Conservation (phyloP, 2,888 invertebrate species). For the Euphydryas editha region DNA sequence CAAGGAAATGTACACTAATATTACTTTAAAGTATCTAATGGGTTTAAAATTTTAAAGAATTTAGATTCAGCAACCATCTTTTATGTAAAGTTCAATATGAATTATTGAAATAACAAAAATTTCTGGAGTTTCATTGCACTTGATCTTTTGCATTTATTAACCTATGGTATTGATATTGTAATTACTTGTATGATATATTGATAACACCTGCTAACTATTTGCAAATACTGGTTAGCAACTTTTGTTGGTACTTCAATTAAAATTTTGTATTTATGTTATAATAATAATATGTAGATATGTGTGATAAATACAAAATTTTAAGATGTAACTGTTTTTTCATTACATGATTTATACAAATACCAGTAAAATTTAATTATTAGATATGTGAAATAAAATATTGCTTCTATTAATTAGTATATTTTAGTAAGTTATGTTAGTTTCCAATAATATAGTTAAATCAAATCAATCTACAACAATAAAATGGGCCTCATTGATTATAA, state of each 20-base stretch:
- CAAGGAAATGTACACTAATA: slow-evolving; percentile 69
- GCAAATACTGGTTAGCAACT: slow-evolving; percentile 82
- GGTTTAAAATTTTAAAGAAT: slow-evolving; percentile 54
- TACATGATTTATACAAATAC: slow-evolving; percentile 75
- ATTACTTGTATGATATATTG: slow-evolving; percentile 84
- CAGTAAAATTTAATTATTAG: slow-evolving; percentile 73
- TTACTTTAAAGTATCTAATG: slow-evolving; percentile 63
- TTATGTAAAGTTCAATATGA: slow-evolving; percentile 69
- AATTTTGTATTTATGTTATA: slow-evolving; percentile 85
- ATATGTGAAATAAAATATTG: slow-evolving; percentile 74
- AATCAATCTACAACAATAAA: slow-evolving; percentile 66
- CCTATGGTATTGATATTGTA: slow-evolving; percentile 84
- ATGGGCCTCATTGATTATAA: slow-evolving; percentile 76
- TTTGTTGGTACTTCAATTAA: slow-evolving; percentile 80
- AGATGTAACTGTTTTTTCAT: slow-evolving; percentile 79
- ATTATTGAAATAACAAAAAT: slow-evolving; percentile 65
- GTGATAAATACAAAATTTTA: slow-evolving; percentile 85
- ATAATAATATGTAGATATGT: slow-evolving; percentile 83
- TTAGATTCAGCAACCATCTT: slow-evolving; percentile 62
- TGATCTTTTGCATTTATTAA: slow-evolving; percentile 85
- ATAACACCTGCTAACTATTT: slow-evolving; percentile 80
- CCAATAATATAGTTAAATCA: slow-evolving; percentile 74
- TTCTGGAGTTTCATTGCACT: slow-evolving; percentile 80
- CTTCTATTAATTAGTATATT: slow-evolving; percentile 79
- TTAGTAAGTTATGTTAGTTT: slow-evolving; percentile 77